Percentiles rank a stretch among this genome's conserved stretches.
phyloP scores from a whole-genome alignment of 2,113 vertebrate genomes.

The Maccullochella peelii region DNA sequence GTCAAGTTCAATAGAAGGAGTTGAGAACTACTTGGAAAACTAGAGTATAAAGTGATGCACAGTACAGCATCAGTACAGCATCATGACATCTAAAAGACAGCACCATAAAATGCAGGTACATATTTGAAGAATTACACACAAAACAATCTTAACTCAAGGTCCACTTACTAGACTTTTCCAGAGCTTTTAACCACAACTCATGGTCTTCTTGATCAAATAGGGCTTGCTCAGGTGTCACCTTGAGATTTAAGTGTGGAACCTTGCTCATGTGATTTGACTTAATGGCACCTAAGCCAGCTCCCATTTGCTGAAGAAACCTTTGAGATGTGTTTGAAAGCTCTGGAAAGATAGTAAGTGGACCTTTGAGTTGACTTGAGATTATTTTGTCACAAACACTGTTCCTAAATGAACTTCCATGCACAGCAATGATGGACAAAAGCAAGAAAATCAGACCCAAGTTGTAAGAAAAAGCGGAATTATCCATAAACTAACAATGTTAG shows the following conservation, averaged over 20 bases:
- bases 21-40: neutral
- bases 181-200: neutral
- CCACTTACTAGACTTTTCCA: neutral
- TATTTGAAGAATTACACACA: neutral
- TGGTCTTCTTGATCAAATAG: neutral
- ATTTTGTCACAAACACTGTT: neutral
- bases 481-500: neutral
- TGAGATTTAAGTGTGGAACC: neutral
- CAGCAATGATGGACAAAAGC: neutral
- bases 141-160: too few species aligned
- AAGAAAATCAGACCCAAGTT: neutral
- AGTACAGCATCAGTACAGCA: neutral
- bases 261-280: neutral
- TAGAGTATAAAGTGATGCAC: neutral
- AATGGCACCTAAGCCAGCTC: neutral
- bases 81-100: neutral
- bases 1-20: slow-evolving; percentile 10
- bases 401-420: neutral
- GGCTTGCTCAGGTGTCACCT: neutral
- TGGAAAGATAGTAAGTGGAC: neutral
- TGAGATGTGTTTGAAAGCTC: neutral
- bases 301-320: neutral
- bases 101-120: neutral
- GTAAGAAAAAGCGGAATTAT: neutral
- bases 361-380: neutral